phyloP scores from a whole-genome alignment of 1,140 invertebrate genomes.

The Heterodera schachtii region DNA sequence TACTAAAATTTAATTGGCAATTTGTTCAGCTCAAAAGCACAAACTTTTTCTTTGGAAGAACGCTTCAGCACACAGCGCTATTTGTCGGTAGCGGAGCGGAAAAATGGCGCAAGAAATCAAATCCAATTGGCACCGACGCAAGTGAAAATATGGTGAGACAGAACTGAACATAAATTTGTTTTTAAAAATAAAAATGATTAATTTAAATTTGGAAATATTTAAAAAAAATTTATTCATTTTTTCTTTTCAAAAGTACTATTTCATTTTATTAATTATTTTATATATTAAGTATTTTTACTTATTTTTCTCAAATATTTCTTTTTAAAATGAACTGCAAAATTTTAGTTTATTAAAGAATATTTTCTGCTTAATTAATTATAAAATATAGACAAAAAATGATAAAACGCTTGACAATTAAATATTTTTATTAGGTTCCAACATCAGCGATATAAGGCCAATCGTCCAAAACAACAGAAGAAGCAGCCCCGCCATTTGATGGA shows the following conservation, averaged over 20 bases:
- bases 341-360: too few species aligned
- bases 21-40: slow-evolving; percentile 78
- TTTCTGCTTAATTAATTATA: too few species aligned
- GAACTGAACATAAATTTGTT: not conserved
- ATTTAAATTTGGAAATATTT: not conserved
- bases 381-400: too few species aligned
- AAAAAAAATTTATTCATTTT: too few species aligned
- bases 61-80: slow-evolving; percentile 92
- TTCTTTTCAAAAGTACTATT: too few species aligned
- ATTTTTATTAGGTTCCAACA: slow-evolving; percentile 66
- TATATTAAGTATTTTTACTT: too few species aligned
- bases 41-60: slow-evolving; percentile 91
- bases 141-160: slow-evolving; percentile 70
- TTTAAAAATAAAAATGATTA: not conserved
- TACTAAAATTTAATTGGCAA: too few species aligned
- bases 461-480: not conserved
- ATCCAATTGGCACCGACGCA: slow-evolving; percentile 89
- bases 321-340: not conserved
- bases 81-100: slow-evolving; percentile 89
- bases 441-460: slow-evolving; percentile 33
- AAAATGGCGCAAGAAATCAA: slow-evolving; percentile 92
- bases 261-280: too few species aligned
- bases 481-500: not conserved
- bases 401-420: not conserved
- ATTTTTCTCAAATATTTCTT: too few species aligned